Evolutionary conservation across 2,113 vertebrate species (phyloP).

Genomic region (Paedocypris sp.): DNA sequence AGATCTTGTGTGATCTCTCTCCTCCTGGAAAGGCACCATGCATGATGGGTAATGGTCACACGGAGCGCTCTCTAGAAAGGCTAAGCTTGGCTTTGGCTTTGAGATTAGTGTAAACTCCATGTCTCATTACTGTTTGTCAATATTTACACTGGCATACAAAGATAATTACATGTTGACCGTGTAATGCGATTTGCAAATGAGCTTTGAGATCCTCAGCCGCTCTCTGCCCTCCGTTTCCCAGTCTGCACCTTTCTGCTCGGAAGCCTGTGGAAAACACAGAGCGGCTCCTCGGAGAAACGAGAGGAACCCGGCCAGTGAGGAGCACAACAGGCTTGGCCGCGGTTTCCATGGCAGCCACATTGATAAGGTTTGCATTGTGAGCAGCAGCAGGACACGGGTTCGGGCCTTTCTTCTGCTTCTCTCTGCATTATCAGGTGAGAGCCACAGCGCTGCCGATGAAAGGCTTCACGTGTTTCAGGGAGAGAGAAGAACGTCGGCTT

Average conservation of each 20-base stretch:
- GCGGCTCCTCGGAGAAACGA: constrained; percentile 24
- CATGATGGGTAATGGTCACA: neutral
- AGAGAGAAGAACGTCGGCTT: too few species aligned
- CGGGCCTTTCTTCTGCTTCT: neutral
- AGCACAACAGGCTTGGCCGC: constrained; percentile 24
- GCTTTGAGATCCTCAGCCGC: constrained; percentile 25
- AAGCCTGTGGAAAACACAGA: constrained; percentile 8
- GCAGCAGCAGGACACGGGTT: constrained; percentile 2
- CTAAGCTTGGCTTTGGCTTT: constrained; percentile 28
- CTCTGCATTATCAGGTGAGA: neutral
- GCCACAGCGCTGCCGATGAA: neutral
- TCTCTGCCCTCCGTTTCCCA: constrained; percentile 4
- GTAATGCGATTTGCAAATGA: constrained; percentile 28
- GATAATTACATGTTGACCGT: constrained; percentile 33
- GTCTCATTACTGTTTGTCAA: constrained; percentile 33
- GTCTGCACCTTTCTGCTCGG: constrained; percentile 6
- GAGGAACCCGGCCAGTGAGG: constrained; percentile 25
- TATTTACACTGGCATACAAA: constrained; percentile 28
- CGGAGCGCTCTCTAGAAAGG: neutral
- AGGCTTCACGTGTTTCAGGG: too few species aligned
- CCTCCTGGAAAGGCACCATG: neutral
- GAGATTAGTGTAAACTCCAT: constrained; percentile 25
- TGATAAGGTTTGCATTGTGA: constrained; percentile 17
- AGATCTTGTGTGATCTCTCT: neutral
- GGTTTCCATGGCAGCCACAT: constrained; percentile 27